Conservation (phyloP, 2,113 vertebrate genomes). For the Cyphomyrus plagiostoma region DNA sequence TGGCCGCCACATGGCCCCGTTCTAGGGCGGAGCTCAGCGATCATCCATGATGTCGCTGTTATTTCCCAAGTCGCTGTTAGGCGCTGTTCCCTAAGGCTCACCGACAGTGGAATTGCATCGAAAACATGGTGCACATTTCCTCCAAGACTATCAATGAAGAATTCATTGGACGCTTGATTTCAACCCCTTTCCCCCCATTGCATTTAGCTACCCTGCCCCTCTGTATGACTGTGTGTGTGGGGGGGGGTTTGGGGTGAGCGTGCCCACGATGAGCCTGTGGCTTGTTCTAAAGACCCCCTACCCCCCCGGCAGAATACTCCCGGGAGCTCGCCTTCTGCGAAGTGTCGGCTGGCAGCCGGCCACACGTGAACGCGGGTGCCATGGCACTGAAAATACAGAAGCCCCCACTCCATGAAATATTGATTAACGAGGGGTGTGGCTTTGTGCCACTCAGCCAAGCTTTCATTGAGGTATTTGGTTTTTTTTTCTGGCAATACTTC, state of each 20-base stretch:
- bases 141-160: not conserved
- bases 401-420: not conserved
- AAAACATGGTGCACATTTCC: not conserved
- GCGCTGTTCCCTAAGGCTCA: not conserved
- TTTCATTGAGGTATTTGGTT: not conserved
- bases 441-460: not conserved
- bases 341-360: not conserved
- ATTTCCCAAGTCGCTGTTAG: not conserved
- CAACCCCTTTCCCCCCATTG: not conserved
- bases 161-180: not conserved
- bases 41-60: not conserved
- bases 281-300: not conserved
- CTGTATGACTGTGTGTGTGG: not conserved
- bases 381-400: not conserved
- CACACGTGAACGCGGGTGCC: not conserved
- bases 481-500: not conserved
- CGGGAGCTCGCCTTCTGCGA: not conserved
- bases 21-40: not conserved
- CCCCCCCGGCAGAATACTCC: not conserved
- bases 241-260: not conserved
- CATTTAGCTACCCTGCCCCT: not conserved
- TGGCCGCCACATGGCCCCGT: not conserved
- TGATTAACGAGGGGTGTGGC: slow-evolving; percentile 9
- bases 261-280: not conserved
- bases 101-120: not conserved